Evolutionary conservation across 2,797 vertebrate species (phyloP), one percentile per base, ranked within the genome.

Genomic region (Prunella strophiata): DNA sequence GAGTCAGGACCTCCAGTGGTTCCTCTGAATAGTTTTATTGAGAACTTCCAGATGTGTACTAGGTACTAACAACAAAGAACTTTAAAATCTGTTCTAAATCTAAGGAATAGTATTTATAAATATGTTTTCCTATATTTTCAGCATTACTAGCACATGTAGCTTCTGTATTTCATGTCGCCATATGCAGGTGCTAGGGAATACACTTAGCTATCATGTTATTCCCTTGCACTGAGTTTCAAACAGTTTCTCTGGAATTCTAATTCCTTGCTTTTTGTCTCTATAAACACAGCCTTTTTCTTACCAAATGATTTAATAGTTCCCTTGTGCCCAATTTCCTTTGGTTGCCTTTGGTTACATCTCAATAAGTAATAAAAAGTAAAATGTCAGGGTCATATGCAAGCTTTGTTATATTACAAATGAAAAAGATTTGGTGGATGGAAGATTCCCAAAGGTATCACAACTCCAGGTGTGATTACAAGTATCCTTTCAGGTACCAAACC

Each of bases 81-180:
- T 72, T 85, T 75, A 52, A 94, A 92, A 88, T n/a, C 10, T 19
- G 20, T 74, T 85, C 85, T 59, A 62, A 80, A 89, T 87, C 42
- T 77, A 73, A 77, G 23, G 79, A 87, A 75, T 71, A 47, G 20
- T 36, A 62, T 96, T 91, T 95, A 88, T 95, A 89, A 94, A 84
- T 83, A 40, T 3, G 23, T 80, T 88, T 92, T 66, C 27, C 20
- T 57, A 0, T 47, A 17, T 17, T 84, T 96, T 71, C 26, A 54
- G 11, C 11, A 48, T 11, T 48, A 8, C 34, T 45, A 30, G 36
- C 16, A 6, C 34, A 52, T 27, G 16, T 84, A 78, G 51, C 32
- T 78, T n/a, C 32, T 68, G 1, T 68, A 36, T 85, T 89, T 88
- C 38, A 9, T 38, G 58, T 51, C 34, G 57, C 32, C 21, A 7